A percentile compares a stretch with the other conserved stretches of the same genome.
These are phyloP conservation scores for Pseudomyrmex pallidus DNA, from an alignment of 1,140 invertebrate genomes.

Conservation along the genomic window DNA sequence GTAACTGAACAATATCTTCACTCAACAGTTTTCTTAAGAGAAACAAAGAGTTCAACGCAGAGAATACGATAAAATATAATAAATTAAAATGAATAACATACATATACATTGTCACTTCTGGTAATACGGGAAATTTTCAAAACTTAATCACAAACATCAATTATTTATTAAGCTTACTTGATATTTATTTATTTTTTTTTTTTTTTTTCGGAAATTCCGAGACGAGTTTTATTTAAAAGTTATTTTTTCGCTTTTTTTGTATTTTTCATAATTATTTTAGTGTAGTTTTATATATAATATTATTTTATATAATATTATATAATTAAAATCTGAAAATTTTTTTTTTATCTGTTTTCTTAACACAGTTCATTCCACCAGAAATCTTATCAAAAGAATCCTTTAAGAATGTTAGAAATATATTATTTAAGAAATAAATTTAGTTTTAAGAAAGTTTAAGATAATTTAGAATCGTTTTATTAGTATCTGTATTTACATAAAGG, in stretches of 20 bases:
- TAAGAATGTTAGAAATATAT: slow-evolving; percentile 4
- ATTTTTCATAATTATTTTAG: slow-evolving; percentile 65
- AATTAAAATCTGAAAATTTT: too few species aligned
- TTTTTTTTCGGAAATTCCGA: slow-evolving; percentile 78
- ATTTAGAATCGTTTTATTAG: not conserved
- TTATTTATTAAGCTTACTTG: slow-evolving; percentile 81
- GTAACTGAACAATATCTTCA: slow-evolving; percentile 78
- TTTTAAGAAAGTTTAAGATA: not conserved
- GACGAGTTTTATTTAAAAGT: slow-evolving; percentile 72
- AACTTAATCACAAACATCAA: slow-evolving; percentile 73
- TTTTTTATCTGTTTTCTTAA: slow-evolving; percentile 42
- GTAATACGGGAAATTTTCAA: slow-evolving; percentile 82
- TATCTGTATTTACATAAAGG: not conserved
- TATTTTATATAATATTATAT: slow-evolving; percentile 1
- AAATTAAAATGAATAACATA: slow-evolving; percentile 76
- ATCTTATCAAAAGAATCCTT: slow-evolving; percentile 64
- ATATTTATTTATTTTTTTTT: slow-evolving; percentile 78
- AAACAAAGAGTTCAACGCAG: slow-evolving; percentile 73
- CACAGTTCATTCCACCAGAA: slow-evolving; percentile 4
- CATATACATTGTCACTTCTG: slow-evolving; percentile 84
- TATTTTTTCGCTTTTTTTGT: slow-evolving; percentile 78
- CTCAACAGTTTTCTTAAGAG: slow-evolving; percentile 73
- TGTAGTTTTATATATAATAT: slow-evolving; percentile 2
- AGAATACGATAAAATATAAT: slow-evolving; percentile 73
- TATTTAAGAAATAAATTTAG: not conserved